These are phyloP conservation scores for Tenodera sinensis DNA, from an alignment of 2,888 invertebrate species.

Conservation along the genomic window DNA sequence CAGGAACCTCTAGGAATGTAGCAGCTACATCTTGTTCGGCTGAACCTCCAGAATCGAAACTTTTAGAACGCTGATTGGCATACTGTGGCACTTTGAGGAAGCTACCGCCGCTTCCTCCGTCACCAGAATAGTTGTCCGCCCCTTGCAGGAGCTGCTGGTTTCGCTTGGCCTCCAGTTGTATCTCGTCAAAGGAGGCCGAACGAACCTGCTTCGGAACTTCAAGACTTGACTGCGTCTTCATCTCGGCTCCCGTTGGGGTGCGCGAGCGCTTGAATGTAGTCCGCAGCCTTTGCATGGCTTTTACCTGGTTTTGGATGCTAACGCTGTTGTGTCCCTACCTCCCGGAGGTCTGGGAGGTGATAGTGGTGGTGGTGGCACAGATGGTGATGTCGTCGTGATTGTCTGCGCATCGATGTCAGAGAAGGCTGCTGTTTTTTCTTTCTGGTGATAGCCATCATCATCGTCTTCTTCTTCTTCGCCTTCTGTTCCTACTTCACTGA, in stretches of 20 bases:
- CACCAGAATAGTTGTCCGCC: slow-evolving; percentile 32
- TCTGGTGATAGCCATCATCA: slow-evolving; percentile 5
- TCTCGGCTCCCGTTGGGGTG: slow-evolving; percentile 84
- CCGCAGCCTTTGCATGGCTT: slow-evolving; percentile 69
- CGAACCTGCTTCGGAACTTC: slow-evolving; percentile 88
- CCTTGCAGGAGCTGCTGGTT: slow-evolving; percentile 43
- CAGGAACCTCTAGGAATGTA: slow-evolving; percentile 52
- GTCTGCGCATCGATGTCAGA: background rate
- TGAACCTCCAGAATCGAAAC: slow-evolving; percentile 72
- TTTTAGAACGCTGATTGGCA: slow-evolving; percentile 66
- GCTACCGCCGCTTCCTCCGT: background rate
- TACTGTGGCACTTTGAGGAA: slow-evolving; percentile 33
- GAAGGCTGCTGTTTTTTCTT: background rate
- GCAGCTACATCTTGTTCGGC: slow-evolving; percentile 43
- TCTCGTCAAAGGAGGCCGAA: slow-evolving; percentile 87
- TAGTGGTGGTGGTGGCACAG: background rate
- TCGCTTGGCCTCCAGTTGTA: slow-evolving; percentile 73
- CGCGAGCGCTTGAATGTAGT: slow-evolving; percentile 84
- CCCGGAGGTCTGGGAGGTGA: slow-evolving; percentile 36
- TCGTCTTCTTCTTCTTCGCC: slow-evolving; percentile 13
- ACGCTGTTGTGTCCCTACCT: slow-evolving; percentile 35
- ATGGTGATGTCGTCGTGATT: background rate
- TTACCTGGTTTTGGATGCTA: background rate
- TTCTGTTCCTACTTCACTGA: background rate
- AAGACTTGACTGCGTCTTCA: slow-evolving; percentile 87